Base-by-base conservation (phyloP, 1,140 invertebrate species). In the Leptinotarsa defecta region DNA sequence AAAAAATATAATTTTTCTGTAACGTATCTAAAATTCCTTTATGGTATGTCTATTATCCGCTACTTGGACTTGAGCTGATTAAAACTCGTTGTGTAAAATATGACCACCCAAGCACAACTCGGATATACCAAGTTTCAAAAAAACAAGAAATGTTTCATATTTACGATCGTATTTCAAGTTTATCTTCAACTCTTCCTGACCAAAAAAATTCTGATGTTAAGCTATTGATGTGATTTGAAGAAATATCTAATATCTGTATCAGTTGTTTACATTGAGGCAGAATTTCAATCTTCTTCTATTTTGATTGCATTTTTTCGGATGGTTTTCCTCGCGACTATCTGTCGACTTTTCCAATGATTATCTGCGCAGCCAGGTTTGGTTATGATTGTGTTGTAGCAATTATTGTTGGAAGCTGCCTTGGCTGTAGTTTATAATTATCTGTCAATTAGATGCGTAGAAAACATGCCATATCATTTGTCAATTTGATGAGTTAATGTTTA, bases 381-480 rank as follows among this genome's bases (percentile, higher is more conserved):
- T 72, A 43, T 78, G 79, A 84, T 85, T 85, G 84, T 84, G 82
- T 84, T 83, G 81, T 85, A 84, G 79, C 81, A 84, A 84, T 83
- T 82, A 77, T 78, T 77, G 77, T 74, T 77, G 77, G 73, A 73
- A 76, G 70, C 72, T 68, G 71, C 76, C 69, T 73, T 74, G 81
- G 80, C 81, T 83, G 79, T 84, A 84, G 79, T 80, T 76, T 81
- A 77, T 78, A 74, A 82, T 77, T 82, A 79, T 83, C 79, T 83
- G 84, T 85, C 83, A 85, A 84, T 85, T 85, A 85, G 83, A 79
- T 82, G 81, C 81, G 81, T 84, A 82, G 79, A 76, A 76, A 81
- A 80, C 82, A 80, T 80, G 82, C 84, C 82, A 83, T 84, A 84
- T 84, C 84, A 81, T 80, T 85, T 83, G 84, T 85, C 84, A 85